Percentiles rank a stretch among this genome's conserved stretches.
These are phyloP conservation scores for Phodopus roborovskii DNA, from an alignment of 2,113 vertebrate species.

Conservation along the genomic window DNA sequence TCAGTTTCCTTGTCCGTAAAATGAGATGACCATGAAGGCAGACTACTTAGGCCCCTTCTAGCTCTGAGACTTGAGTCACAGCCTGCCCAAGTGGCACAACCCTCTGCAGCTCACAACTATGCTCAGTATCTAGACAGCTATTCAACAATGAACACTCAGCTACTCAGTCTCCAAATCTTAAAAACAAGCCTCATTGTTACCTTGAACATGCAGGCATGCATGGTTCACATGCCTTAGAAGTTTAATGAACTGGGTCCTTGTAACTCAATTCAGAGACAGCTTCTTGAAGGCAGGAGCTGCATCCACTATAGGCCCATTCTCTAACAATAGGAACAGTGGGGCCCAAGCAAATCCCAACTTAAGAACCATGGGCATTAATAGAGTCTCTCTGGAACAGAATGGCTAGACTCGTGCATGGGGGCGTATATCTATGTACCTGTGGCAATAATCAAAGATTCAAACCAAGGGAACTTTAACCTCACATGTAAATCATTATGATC, in stretches of 20 bases:
- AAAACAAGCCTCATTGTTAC: not conserved
- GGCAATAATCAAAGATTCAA: not conserved
- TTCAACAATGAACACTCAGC: not conserved
- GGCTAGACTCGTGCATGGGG: not conserved
- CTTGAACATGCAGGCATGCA: not conserved
- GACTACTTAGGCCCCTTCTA: not conserved
- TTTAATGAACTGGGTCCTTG: not conserved
- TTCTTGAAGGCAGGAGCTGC: not conserved
- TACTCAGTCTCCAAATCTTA: not conserved
- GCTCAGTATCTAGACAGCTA: not conserved
- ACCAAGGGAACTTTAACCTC: not conserved
- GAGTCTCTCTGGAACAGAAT: not conserved
- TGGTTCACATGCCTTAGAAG: not conserved
- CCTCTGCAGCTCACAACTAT: not conserved
- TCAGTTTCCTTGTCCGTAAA: not conserved
- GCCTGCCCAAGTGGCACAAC: no score
- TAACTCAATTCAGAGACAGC: slow-evolving; percentile 3
- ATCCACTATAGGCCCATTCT: not conserved
- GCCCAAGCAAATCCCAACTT: not conserved
- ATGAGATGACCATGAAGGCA: not conserved
- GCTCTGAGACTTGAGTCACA: not conserved
- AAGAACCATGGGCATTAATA: not conserved
- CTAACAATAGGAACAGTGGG: not conserved
- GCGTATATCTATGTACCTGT: not conserved
- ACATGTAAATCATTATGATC: slow-evolving; percentile 17